Evolutionary conservation across 2,888 invertebrate species (phyloP).

Genomic region (Brachypterus glaber): DNA sequence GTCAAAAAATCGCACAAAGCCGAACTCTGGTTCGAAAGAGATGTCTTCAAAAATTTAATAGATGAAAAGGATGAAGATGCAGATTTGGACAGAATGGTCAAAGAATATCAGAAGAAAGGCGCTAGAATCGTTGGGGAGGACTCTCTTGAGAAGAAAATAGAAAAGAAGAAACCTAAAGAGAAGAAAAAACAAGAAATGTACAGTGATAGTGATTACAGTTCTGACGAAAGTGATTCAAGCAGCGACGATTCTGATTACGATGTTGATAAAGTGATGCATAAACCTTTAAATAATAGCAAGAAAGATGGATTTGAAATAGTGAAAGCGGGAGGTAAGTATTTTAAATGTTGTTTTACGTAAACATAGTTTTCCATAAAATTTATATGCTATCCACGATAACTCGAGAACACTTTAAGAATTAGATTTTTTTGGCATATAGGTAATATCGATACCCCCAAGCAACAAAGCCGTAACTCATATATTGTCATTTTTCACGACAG

Average conservation of each 20-base stretch:
- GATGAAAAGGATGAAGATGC: constrained; percentile 78
- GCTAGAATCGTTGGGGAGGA: constrained; percentile 41
- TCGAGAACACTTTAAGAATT: too few species aligned
- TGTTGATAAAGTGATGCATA: constrained; percentile 35
- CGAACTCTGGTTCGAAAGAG: constrained; percentile 80
- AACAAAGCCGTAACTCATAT: too few species aligned
- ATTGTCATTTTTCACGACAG: too few species aligned
- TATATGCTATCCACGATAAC: too few species aligned
- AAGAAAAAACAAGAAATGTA: constrained; percentile 8
- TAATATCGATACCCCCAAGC: too few species aligned
- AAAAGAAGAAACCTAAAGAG: constrained; percentile 21
- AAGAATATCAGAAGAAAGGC: constrained; percentile 64
- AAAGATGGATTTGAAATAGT: constrained; percentile 63
- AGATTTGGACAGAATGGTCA: constrained; percentile 72
- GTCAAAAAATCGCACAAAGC: constrained; percentile 68
- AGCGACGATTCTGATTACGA: constrained; percentile 42
- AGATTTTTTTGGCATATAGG: too few species aligned
- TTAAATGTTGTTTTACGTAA: constrained; percentile 3
- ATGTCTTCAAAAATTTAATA: constrained; percentile 68
- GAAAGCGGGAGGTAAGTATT: constrained; percentile 36
- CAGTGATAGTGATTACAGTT: constrained; percentile 29
- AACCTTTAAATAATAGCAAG: constrained; percentile 32
- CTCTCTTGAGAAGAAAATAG: constrained; percentile 39
- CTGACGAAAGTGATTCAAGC: constrained; percentile 26
- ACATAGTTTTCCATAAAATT: too few species aligned